Conservation (phyloP, 2,888 invertebrate genomes). For the Meteorus cinctellus region DNA sequence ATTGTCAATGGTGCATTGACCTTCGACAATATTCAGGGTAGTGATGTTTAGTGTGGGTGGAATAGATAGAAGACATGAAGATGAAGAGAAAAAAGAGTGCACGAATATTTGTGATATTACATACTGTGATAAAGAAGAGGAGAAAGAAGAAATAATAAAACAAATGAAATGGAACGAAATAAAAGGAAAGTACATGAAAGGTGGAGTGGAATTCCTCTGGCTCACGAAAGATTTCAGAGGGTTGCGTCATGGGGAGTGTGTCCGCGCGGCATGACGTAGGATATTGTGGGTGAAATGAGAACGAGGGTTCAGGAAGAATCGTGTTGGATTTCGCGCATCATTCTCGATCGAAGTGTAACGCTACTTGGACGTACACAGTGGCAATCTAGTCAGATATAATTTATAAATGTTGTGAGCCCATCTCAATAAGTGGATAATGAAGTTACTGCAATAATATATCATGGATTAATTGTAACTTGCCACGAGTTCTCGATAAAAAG, state of each 20-base stretch:
- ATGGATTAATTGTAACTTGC: background rate
- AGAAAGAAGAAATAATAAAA: background rate
- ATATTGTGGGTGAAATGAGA: slow-evolving; percentile 6
- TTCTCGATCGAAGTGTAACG: slow-evolving; percentile 17
- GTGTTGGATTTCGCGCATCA: slow-evolving; percentile 26
- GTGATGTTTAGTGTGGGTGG: background rate
- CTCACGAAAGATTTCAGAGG: slow-evolving; percentile 41
- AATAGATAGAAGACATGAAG: slow-evolving; percentile 2
- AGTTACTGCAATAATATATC: background rate
- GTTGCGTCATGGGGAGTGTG: slow-evolving; percentile 45
- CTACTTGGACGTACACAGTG: background rate
- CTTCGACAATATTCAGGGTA: background rate
- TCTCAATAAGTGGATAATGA: background rate
- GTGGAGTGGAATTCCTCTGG: background rate
- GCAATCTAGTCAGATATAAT: background rate
- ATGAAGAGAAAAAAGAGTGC: background rate
- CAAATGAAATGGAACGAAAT: background rate
- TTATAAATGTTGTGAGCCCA: background rate
- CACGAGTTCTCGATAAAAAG: background rate
- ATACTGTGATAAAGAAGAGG: background rate
- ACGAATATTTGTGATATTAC: background rate
- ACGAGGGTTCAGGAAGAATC: slow-evolving; percentile 3
- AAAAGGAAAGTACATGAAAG: slow-evolving; percentile 2
- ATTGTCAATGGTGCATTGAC: background rate
- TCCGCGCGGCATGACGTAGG: slow-evolving; percentile 35